Evolutionary conservation across 2,113 vertebrate genomes (phyloP), one percentile per base, ranked within the genome.

Genomic region (Nibea coibor): DNA sequence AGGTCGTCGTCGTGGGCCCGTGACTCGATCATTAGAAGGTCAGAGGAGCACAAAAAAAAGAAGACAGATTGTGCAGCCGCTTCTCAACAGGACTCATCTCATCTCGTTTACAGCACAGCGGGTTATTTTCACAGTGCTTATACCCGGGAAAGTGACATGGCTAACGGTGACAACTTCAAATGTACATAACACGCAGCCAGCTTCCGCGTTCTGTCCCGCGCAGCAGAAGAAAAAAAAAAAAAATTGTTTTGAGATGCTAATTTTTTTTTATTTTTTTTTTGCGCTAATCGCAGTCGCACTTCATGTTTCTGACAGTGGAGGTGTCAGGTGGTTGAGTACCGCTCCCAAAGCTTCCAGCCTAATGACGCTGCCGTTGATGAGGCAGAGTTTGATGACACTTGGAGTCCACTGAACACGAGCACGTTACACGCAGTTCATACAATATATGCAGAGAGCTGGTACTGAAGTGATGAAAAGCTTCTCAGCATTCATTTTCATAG

Each of bases 41-140:
- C 93, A 93, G 88, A 84, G 70, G 61, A 73, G 65, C 82, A 88
- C 82, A 64, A 47, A 72, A 72, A 64, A 47, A 72, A 72, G 57
- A 24, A 89, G 81, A 89, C 89, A 76, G 86, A 88, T 80, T 89
- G 85, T 75, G 66, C 88, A 66, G 85, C 85, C 83, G 64, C 79
- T 87, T 92, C 92, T 93, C 93, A 74, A 89, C 92, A 77, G 92
- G 92, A 87, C 81, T 84, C 88, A 77, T 91, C 83, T 91, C 89
- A 88, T 94, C 93, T 94, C 82, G 91, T 94, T 94, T 94, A 85
- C 92, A 84, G 87, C 94, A 75, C 92, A 91, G 93, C 68, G 85
- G 89, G 84, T 67, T 15, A 81, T 74, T 85, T 89, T 91, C 91
- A 89, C 80, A 72, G 75, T 54, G 80, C 80, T 72, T 72, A 28